Base-by-base conservation (phyloP, 2,113 vertebrate species). In the Poeciliopsis prolifica region DNA sequence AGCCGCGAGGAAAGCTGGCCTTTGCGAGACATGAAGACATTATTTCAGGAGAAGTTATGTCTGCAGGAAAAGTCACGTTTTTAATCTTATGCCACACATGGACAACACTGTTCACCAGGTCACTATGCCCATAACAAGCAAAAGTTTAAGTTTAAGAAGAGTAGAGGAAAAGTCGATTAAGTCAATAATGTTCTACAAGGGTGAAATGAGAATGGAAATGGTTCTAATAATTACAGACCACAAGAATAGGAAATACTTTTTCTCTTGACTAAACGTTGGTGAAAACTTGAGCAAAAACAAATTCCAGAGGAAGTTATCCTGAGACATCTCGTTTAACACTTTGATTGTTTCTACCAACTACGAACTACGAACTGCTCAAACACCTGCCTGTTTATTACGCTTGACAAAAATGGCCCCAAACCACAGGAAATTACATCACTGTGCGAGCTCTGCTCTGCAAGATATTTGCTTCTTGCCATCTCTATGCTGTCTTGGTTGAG, bases 61-160 rank as follows among this genome's bases (percentile, higher is more conserved):
- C 65, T 66, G 63, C 71, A 62, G 68, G 77, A 60, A 70, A 80
- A 70, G 63, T 68, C 64, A 77, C 78, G 22, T n/a, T 58, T 58
- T 58, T 1, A 48, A 48, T 48, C 44, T 19, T 48, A 17, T 24
- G 61, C 58, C 77, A 73, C 29, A 58, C 78, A 84, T 48, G 80
- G 84, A 68, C 40, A 64, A 75, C 77, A 75, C 35, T 63, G 68
- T 68, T 22, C 44, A 81, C 42, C 15, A 51, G 22, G 74, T 72
- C 62, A 17, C 65, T 81, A 81, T 48, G 86, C 89, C 86, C 83
- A 87, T 65, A 89, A 87, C 81, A 88, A 87, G 75, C 28, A 73
- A 15, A 19, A 22, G 48, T 54, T 54, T 29, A 29, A 29, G 29
- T 2, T 54, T 54, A 51, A 19, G 19, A 7, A 54, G 19, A 9